Percentiles rank a stretch among this genome's conserved stretches.
Conservation (phyloP, 2,113 vertebrate species). For the Hiodon alosoides region DNA sequence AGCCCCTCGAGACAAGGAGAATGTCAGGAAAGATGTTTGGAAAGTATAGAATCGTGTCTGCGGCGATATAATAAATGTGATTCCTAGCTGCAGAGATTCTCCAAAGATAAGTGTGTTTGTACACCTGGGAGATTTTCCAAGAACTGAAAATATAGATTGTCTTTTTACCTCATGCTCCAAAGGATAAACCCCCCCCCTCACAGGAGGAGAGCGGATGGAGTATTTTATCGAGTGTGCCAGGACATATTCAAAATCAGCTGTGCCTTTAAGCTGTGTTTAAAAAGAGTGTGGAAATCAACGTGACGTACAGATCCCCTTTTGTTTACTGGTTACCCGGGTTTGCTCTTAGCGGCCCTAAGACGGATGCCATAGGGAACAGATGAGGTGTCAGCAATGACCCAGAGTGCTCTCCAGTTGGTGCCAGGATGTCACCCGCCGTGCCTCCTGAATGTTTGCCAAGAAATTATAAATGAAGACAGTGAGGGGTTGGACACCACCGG, state of each 20-base stretch:
- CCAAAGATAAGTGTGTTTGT: background rate
- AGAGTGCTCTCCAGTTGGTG: background rate
- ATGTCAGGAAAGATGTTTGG: background rate
- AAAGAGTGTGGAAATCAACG: slow-evolving; percentile 10
- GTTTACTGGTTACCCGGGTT: background rate
- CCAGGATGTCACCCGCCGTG: too few species aligned
- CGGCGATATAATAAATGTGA: background rate
- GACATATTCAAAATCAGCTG: background rate
- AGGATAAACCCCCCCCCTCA: background rate
- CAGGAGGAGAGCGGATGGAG: background rate
- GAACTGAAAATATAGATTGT: background rate
- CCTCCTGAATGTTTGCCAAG: background rate
- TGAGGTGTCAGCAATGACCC: background rate
- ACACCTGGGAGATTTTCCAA: background rate
- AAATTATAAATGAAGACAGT: background rate
- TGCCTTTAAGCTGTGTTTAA: slow-evolving; percentile 6
- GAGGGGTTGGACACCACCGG: too few species aligned
- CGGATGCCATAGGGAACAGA: background rate
- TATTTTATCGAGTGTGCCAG: slow-evolving; percentile 13
- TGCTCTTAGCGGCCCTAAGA: background rate
- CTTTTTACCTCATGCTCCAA: slow-evolving; percentile 1
- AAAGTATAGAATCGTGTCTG: background rate
- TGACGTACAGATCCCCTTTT: background rate
- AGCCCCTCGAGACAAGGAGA: background rate
- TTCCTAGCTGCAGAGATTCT: background rate